phyloP scores from a whole-genome alignment of 2,797 vertebrate genomes.

The Sylvia borin region DNA sequence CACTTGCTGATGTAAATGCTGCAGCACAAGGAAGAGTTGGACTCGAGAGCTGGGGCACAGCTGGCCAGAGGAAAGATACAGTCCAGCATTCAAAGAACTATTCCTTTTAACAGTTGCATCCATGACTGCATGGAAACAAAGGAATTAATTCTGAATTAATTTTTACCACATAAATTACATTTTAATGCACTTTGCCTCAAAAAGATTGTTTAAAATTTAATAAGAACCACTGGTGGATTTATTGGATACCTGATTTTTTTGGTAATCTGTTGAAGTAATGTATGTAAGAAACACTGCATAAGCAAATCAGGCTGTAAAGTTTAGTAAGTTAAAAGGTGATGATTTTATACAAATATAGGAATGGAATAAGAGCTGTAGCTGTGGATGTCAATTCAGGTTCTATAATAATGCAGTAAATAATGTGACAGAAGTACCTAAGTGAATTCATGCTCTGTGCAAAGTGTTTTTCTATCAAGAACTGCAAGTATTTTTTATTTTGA shows the following conservation, averaged over 20 bases:
- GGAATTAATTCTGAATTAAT: not conserved
- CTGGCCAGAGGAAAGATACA: not conserved
- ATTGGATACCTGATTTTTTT: not conserved
- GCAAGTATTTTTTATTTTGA: not conserved
- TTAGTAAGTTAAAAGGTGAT: not conserved
- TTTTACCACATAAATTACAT: not conserved
- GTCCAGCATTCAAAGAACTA: not conserved
- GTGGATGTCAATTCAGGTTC: not conserved
- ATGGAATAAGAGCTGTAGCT: not conserved
- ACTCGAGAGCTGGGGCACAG: accelerated
- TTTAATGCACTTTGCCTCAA: not conserved
- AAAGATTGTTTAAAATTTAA: not conserved
- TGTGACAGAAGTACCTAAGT: not conserved
- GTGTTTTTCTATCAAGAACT: not conserved
- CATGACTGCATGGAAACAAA: not conserved
- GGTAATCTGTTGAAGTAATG: not conserved
- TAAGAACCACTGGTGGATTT: not conserved
- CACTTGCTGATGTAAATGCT: not conserved
- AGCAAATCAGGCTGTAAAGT: not conserved
- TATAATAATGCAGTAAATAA: not conserved
- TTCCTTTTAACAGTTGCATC: not conserved
- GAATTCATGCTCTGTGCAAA: not conserved
- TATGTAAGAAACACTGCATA: not conserved
- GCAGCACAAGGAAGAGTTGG: not conserved
- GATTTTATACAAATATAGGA: not conserved